Percentiles rank a stretch among this genome's conserved stretches.
Evolutionary conservation across 1,140 invertebrate genomes (phyloP).

Genomic region (Hypothenemus hampei): DNA sequence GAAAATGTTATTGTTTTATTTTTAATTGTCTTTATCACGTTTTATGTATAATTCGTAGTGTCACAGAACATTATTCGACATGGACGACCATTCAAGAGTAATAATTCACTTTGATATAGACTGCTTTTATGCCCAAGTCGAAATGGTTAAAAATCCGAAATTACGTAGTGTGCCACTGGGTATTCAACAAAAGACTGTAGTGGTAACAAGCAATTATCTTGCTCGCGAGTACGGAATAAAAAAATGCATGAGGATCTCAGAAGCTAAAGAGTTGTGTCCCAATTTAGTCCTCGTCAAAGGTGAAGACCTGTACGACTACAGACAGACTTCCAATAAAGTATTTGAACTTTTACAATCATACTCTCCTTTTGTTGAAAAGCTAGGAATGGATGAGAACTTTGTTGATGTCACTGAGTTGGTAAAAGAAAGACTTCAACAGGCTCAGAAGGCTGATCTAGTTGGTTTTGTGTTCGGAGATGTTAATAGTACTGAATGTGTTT

Average conservation of each 20-base stretch:
- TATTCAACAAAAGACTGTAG: constrained; percentile 72
- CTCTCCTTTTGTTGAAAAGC: constrained; percentile 64
- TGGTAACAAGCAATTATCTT: constrained; percentile 76
- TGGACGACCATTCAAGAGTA: constrained; percentile 51
- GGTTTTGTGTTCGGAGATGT: constrained; percentile 55
- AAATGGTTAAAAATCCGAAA: constrained; percentile 65
- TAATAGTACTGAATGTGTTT: constrained; percentile 54
- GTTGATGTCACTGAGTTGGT: constrained; percentile 69
- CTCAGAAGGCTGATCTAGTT: constrained; percentile 40
- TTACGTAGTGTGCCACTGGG: constrained; percentile 62
- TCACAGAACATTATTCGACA: background rate
- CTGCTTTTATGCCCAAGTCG: constrained; percentile 80
- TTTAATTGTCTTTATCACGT: too few species aligned
- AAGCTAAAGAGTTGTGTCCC: constrained; percentile 64
- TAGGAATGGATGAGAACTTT: constrained; percentile 77
- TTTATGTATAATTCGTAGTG: too few species aligned
- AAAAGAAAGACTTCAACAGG: constrained; percentile 48
- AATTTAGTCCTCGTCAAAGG: constrained; percentile 64
- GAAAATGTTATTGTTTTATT: too few species aligned
- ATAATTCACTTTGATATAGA: constrained; percentile 75
- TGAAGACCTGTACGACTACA: constrained; percentile 70
- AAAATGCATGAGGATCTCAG: constrained; percentile 67
- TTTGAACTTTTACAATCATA: constrained; percentile 61
- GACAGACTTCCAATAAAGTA: constrained; percentile 65
- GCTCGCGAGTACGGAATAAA: constrained; percentile 65